Base-by-base conservation (phyloP, 2,113 vertebrate genomes). In the Neolamprologus fasciatus region DNA sequence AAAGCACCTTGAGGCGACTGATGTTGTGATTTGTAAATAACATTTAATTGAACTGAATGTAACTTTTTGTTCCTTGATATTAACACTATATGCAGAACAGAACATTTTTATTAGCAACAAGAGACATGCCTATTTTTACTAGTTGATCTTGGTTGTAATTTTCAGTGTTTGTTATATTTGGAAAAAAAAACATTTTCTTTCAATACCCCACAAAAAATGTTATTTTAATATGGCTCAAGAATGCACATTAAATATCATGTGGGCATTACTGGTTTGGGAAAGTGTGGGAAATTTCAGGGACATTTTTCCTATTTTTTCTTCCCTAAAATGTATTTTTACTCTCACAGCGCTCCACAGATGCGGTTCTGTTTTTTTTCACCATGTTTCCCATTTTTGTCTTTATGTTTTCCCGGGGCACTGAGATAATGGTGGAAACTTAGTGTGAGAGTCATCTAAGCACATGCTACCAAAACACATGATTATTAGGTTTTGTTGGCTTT, bases 391-490 rank as follows among this genome's bases (percentile, higher is more conserved):
- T 17, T 66, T 80, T 58, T 26, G 3, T 47, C 26, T 11, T 78
- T 31, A 8, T 78, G 71, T 91, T 84, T 58, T 50, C 83, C 54
- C 4, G 1, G 76, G 31, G 85, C 63, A 21, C 68, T 7, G 50
- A 82, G 45, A 86, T 63, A 86, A 88, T 54, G 85, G 81, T 78
- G 80, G 12, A 78, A 82, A 91, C 57, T 66, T 71, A 7, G 40
- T 42, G 35, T 42, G 9, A 80, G 61, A 83, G 26, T 88, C 83
- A 76, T 57, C 57, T 57, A 31, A 63, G 80, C 14, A 26, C 81
- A 26, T 81, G 54, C 79, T 14, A 85, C 68, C 35, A 91, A 90
- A 93, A 87, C 90, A 87, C 80, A 83, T 81, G 81, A 82, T 81
- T 78, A 19, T 82, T 81, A 81, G 88, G 84, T 80, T 90, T 81